Percentiles rank a stretch among this genome's conserved stretches.
These are phyloP conservation scores for Eupithecia centaureata DNA, from an alignment of 2,888 invertebrate species.

Conservation along the genomic window DNA sequence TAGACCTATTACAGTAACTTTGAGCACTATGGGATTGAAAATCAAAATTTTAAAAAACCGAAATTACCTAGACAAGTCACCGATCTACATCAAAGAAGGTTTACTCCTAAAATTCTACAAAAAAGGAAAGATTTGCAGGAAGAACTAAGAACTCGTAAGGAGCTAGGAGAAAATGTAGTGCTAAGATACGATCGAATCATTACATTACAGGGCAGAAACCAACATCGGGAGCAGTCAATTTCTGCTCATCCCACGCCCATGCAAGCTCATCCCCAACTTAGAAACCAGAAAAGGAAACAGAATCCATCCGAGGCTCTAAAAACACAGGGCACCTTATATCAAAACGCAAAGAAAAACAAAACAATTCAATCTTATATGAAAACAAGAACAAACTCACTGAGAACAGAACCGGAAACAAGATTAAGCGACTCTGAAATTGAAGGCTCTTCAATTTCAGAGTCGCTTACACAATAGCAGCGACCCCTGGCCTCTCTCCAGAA, in stretches of 20 bases:
- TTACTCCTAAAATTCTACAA: constrained; percentile 11
- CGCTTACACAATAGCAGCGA: constrained; percentile 11
- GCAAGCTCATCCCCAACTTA: neutral
- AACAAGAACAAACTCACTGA: no score
- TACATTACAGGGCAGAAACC: neutral
- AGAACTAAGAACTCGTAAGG: neutral
- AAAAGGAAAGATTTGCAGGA: constrained; percentile 3
- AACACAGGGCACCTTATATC: neutral
- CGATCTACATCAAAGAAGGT: constrained; percentile 2
- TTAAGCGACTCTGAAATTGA: neutral
- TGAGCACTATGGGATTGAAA: constrained; percentile 4
- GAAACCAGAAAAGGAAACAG: neutral
- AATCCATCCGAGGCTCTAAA: neutral
- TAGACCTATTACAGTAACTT: constrained; percentile 1
- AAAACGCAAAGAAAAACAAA: constrained; percentile 1
- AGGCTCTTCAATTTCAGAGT: no score
- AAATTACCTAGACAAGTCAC: neutral
- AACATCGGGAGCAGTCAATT: neutral
- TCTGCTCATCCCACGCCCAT: neutral
- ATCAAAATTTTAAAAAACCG: neutral
- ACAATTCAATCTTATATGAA: neutral
- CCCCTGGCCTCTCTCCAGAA: constrained; percentile 3
- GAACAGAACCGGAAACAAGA: neutral
- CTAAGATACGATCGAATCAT: constrained; percentile 5
- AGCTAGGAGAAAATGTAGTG: constrained; percentile 4